Evolutionary conservation across 1,140 invertebrate genomes (phyloP).

Genomic region (Berghia stephanieae): DNA sequence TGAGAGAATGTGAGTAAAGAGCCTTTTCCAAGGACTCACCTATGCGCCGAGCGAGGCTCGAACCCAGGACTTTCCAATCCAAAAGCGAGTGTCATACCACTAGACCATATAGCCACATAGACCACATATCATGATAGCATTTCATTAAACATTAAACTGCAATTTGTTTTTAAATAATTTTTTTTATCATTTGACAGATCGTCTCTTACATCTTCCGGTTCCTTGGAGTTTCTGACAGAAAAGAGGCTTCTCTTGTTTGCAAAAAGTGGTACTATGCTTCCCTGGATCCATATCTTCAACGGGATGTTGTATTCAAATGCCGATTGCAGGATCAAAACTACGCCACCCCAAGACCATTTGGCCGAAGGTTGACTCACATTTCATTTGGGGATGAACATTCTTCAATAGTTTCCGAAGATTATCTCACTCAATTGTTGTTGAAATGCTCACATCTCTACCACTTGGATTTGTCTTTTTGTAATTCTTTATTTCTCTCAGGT

Average conservation of each 20-base stretch:
- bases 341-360: too few species aligned
- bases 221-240: conserved; percentile 59
- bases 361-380: conserved; percentile 23
- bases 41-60: too few species aligned
- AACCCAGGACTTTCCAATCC: too few species aligned
- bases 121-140: too few species aligned
- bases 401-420: background rate
- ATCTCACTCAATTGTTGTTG: background rate
- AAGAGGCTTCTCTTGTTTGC: conserved; percentile 59
- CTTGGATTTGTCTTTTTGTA: conserved; percentile 21
- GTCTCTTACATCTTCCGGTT: conserved; percentile 58
- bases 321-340: background rate
- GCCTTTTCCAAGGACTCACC: too few species aligned
- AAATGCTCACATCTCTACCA: conserved; percentile 8
- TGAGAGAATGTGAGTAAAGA: too few species aligned
- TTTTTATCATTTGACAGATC: conserved; percentile 51
- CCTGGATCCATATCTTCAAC: conserved; percentile 56
- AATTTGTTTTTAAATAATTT: too few species aligned
- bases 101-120: too few species aligned
- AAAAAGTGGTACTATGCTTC: conserved; percentile 62
- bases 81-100: too few species aligned
- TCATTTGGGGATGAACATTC: conserved; percentile 16
- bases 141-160: too few species aligned
- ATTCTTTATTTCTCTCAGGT: conserved; percentile 19
- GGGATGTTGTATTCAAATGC: conserved; percentile 52